These are phyloP conservation scores for Balanococcus diminutus DNA, from an alignment of 2,888 invertebrate species.

Conservation along the genomic window DNA sequence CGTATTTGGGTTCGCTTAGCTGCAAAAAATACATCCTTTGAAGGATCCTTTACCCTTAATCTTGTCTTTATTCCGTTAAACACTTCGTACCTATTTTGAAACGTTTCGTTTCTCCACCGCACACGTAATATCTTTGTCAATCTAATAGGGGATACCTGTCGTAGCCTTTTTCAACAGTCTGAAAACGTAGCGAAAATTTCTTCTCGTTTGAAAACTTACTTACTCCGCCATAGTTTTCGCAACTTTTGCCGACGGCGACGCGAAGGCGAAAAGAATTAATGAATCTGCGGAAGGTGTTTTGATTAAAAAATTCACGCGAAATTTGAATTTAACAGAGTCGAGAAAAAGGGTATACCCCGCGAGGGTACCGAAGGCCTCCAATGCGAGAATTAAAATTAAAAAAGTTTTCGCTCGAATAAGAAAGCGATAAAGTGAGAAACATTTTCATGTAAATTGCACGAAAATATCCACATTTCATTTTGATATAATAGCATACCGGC, in stretches of 20 bases:
- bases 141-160: neutral
- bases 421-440: slow-evolving; percentile 20
- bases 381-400: slow-evolving; percentile 24
- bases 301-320: slow-evolving; percentile 24
- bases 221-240: neutral
- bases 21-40: neutral
- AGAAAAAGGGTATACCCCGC: neutral
- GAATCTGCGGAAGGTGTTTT: slow-evolving; percentile 25
- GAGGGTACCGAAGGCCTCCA: neutral
- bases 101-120: neutral
- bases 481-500: slow-evolving; percentile 3
- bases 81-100: neutral
- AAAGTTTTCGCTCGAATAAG: slow-evolving; percentile 33
- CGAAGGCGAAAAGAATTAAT: slow-evolving; percentile 12
- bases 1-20: too few relatives aligned
- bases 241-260: neutral
- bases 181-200: neutral
- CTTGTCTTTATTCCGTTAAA: neutral
- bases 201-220: neutral
- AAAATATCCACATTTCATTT: slow-evolving; percentile 42
- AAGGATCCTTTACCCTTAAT: neutral
- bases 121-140: neutral
- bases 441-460: slow-evolving; percentile 35
- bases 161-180: neutral
- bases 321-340: slow-evolving; percentile 6